phyloP scores from a whole-genome alignment of 1,140 invertebrate genomes.

The Zaprionus lachaisei region DNA sequence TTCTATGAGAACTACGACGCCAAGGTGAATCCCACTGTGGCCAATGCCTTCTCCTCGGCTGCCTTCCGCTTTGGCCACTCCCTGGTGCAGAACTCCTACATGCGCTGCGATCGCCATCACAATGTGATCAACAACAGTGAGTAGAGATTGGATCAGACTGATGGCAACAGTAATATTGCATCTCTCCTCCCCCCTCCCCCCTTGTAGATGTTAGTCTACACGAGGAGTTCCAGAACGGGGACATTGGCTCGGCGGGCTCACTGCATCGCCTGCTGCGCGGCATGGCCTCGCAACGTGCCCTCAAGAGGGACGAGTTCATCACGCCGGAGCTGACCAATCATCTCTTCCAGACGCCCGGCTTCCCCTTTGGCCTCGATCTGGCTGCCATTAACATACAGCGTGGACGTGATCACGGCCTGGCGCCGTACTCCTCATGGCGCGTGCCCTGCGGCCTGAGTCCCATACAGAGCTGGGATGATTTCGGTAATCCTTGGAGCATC shows the following conservation, averaged over 20 bases:
- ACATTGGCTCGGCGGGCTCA: slow-evolving; percentile 90
- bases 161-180: not conserved
- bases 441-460: slow-evolving; percentile 91
- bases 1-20: slow-evolving; percentile 91
- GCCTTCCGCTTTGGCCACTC: slow-evolving; percentile 99
- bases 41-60: slow-evolving; percentile 96
- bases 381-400: slow-evolving; percentile 95
- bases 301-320: slow-evolving; percentile 93
- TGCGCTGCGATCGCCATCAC: slow-evolving; percentile 88
- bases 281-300: slow-evolving; percentile 90
- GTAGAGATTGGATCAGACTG: slow-evolving; percentile 38
- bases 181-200: not conserved
- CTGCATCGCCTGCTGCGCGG: slow-evolving; percentile 92
- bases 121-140: slow-evolving; percentile 88
- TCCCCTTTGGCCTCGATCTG: slow-evolving; percentile 93
- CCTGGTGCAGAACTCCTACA: slow-evolving; percentile 92
- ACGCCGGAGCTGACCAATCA: slow-evolving; percentile 93
- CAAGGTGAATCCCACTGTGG: slow-evolving; percentile 92
- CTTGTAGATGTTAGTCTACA: slow-evolving; percentile 90
- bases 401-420: slow-evolving; percentile 95
- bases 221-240: slow-evolving; percentile 87
- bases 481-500: slow-evolving; percentile 78
- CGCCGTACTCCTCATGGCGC: slow-evolving; percentile 92
- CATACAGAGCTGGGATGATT: slow-evolving; percentile 90
- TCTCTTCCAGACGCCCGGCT: slow-evolving; percentile 91